Conservation (phyloP, 1,140 invertebrate genomes). For the Musca vetustissima region DNA sequence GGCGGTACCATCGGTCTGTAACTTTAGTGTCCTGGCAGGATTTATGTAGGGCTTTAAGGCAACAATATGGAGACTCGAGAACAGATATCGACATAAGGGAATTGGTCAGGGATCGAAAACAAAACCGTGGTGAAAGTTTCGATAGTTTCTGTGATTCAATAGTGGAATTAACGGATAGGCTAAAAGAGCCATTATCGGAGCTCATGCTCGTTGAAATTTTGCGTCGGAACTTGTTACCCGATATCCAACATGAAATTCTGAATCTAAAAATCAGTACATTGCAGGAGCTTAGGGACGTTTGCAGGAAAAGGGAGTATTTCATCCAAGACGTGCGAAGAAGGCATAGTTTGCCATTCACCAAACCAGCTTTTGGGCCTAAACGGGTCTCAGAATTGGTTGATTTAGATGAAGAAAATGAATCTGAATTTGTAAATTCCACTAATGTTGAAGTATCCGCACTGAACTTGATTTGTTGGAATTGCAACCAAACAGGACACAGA, state of each 20-base stretch:
- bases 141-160: slow-evolving; percentile 11
- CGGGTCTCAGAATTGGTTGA: neutral
- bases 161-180: neutral
- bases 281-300: neutral
- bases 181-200: neutral
- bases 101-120: slow-evolving; percentile 8
- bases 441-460: neutral
- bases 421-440: neutral
- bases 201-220: neutral
- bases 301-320: neutral
- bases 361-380: neutral
- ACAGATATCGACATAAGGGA: neutral
- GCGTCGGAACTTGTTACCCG: neutral
- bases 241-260: neutral
- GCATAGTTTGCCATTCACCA: neutral
- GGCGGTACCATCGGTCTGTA: neutral
- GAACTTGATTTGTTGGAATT: slow-evolving; percentile 12
- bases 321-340: neutral
- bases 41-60: neutral
- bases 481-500: neutral
- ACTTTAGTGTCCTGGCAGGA: neutral
- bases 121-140: neutral
- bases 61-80: neutral
- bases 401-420: neutral
- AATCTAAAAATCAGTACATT: neutral